Base-by-base conservation (phyloP, 2,113 vertebrate genomes). In the Boulengeromyrus knoepffleri region DNA sequence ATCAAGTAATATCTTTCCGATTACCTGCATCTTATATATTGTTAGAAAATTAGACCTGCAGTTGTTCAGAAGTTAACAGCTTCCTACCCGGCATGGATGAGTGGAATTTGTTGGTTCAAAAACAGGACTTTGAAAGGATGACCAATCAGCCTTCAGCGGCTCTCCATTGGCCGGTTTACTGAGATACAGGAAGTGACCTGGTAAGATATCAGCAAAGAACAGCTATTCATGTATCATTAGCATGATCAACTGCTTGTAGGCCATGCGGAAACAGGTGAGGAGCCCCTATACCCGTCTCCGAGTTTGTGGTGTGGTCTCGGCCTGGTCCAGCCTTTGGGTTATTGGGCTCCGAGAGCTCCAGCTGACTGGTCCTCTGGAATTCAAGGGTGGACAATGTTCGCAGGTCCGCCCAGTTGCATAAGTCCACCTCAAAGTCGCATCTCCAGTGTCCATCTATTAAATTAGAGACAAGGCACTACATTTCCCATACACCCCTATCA, bases 231-330 rank as follows among this genome's bases (percentile, higher is more conserved):
- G 66, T 52, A 53, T 21, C 8, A 80, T 49, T 77, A 52, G 17
- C 8, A 80, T 10, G 21, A 50, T 13, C 10, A 39, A 12, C 27
- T 13, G 3, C 10, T 70, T 31, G 9, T 19, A 80, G 36, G 36
- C 13, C 36, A n/a, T 42, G 74, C 3, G 5, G 46, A 24, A 74
- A 8, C n/a, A 50, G 4, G 39, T 49, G 36, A 36, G 45, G 56
- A 49, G n/a, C 47, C 15, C 15, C 27, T 0, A 15, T 92, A 98
- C 98, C 98, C 89, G 92, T 36, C 0, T 84, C 91, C 2, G 93
- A 97, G 94, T 97, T 98, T 0, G 0, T 94, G 92, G 96, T 97
- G 93, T 99, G 97, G 94, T 99, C 98, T 62, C 97, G 93, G 1
- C 91, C 93, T 0, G 98, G 98, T 87, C 95, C 93, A 89, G 92